Conservation (phyloP, 1,140 invertebrate species). For the Drosophila pruinosa region DNA sequence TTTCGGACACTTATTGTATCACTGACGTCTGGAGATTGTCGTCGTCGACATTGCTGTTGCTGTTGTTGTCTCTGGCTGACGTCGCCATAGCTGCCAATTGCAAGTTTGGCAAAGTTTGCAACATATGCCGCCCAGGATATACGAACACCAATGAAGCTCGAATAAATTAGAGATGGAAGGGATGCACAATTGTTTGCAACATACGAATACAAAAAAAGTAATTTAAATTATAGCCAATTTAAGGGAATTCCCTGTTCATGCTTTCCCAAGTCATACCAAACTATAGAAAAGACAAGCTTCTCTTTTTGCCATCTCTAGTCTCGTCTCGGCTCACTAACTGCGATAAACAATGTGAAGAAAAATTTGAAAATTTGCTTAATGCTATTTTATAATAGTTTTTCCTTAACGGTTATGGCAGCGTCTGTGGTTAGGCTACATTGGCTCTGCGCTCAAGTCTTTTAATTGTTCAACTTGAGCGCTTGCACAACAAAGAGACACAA, state of each 20-base stretch:
- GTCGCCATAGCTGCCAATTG: slow-evolving; percentile 53
- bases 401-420: slow-evolving; percentile 60
- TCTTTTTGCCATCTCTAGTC: slow-evolving; percentile 13
- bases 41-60: slow-evolving; percentile 11
- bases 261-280: not conserved
- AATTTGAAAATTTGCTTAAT: slow-evolving; percentile 67
- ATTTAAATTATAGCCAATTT: no score
- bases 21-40: slow-evolving; percentile 56
- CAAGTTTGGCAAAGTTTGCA: slow-evolving; percentile 50
- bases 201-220: not conserved
- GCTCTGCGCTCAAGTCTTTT: slow-evolving; percentile 20
- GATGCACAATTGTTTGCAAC: no score
- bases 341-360: slow-evolving; percentile 40
- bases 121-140: slow-evolving; percentile 60
- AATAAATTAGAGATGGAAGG: slow-evolving; percentile 12
- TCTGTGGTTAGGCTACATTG: slow-evolving; percentile 58
- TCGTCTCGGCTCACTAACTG: slow-evolving; percentile 47
- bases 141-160: not conserved
- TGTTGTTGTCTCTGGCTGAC: slow-evolving; percentile 5
- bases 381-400: slow-evolving; percentile 74
- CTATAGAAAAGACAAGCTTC: not conserved
- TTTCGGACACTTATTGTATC: slow-evolving; percentile 66
- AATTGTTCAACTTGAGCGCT: slow-evolving; percentile 35
- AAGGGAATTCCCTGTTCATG: not conserved
- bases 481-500: slow-evolving; percentile 20